These are phyloP conservation scores for Grallaria varia DNA, from an alignment of 2,113 vertebrate genomes.

Conservation along the genomic window DNA sequence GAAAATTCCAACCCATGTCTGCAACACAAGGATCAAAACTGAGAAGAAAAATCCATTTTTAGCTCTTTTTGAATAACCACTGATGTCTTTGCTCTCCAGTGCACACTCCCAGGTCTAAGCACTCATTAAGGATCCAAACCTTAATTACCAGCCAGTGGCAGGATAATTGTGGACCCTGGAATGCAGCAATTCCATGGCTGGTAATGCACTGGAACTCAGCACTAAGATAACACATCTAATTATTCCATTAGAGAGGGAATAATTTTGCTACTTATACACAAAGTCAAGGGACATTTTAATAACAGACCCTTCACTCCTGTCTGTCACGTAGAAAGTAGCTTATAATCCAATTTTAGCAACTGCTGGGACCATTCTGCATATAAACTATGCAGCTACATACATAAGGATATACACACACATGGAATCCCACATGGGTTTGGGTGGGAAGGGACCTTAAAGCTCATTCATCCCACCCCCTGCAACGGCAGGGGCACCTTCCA, in stretches of 20 bases:
- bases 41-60: neutral
- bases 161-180: neutral
- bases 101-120: neutral
- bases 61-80: neutral
- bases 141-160: conserved; percentile 10
- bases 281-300: neutral
- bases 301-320: neutral
- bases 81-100: neutral
- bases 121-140: neutral
- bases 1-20: neutral
- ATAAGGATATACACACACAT: rapidly evolving
- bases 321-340: neutral
- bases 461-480: rapidly evolving
- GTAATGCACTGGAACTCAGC: neutral
- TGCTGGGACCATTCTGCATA: neutral
- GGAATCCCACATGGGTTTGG: neutral
- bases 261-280: neutral
- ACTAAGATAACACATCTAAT: neutral
- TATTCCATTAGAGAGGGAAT: neutral
- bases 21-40: neutral
- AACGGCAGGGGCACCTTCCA: neutral
- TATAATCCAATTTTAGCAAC: neutral
- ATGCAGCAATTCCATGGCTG: neutral
- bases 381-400: neutral
- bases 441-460: neutral